Evolutionary conservation across 2,113 vertebrate genomes (phyloP).

Genomic region (Otocyon megalotis): DNA sequence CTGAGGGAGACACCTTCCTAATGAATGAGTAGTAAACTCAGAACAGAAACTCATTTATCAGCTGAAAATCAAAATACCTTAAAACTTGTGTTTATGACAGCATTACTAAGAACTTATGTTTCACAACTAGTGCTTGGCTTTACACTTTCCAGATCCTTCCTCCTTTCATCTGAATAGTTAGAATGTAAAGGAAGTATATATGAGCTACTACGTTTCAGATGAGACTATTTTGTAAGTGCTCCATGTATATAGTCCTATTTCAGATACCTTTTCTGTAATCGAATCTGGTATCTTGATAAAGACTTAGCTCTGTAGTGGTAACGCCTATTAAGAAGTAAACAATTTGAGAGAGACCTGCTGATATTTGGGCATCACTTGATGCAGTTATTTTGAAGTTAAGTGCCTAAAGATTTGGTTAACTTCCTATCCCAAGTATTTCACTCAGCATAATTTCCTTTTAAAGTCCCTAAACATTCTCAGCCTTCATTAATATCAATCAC

Average conservation of each 20-base stretch:
- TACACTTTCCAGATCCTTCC: slow-evolving; percentile 70
- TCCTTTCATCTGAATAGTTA: slow-evolving; percentile 66
- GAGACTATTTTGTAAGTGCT: slow-evolving; percentile 40
- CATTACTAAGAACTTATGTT: slow-evolving; percentile 64
- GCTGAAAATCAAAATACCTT: slow-evolving; percentile 69
- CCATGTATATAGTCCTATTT: not conserved
- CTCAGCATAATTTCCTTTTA: slow-evolving; percentile 58
- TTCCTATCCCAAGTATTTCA: slow-evolving; percentile 66
- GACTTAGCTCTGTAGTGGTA: not conserved
- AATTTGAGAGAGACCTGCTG: slow-evolving; percentile 36
- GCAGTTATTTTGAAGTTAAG: slow-evolving; percentile 28
- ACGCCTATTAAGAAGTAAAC: not conserved
- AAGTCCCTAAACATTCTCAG: slow-evolving; percentile 60
- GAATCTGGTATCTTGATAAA: not conserved
- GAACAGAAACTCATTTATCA: slow-evolving; percentile 64
- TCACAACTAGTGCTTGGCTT: slow-evolving; percentile 72
- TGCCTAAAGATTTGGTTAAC: slow-evolving; percentile 51
- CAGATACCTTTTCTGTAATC: slow-evolving; percentile 30
- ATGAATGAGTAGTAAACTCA: slow-evolving; percentile 37
- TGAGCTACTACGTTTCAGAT: slow-evolving; percentile 50
- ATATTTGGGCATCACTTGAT: not conserved
- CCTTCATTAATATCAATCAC: slow-evolving; percentile 51
- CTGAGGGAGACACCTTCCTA: not conserved
- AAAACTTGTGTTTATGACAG: slow-evolving; percentile 65
- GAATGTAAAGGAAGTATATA: slow-evolving; percentile 59